Evolutionary conservation across 2,113 vertebrate species (phyloP).

Genomic region (Panthera uncia): DNA sequence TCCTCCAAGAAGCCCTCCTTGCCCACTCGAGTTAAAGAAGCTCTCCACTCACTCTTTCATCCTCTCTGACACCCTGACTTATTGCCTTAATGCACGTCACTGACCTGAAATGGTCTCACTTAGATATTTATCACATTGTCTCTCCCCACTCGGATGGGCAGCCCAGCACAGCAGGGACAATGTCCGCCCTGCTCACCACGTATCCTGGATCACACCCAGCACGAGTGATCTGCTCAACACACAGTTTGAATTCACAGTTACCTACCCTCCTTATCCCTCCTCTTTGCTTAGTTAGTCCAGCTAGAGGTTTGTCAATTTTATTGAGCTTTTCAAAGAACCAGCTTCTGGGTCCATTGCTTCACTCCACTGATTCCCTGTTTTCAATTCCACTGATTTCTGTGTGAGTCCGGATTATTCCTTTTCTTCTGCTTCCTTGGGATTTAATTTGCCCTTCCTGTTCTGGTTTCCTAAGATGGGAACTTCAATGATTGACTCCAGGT

Average conservation of each 20-base stretch:
- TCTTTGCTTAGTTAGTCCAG: background rate
- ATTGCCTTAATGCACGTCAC: background rate
- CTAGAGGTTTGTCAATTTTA: background rate
- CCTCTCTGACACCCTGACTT: background rate
- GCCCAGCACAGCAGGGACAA: background rate
- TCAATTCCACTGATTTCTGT: background rate
- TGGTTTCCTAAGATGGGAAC: background rate
- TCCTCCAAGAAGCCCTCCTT: background rate
- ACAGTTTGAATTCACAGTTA: background rate
- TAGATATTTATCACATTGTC: background rate
- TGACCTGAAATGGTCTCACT: background rate
- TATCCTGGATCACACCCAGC: no score
- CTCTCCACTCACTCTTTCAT: background rate
- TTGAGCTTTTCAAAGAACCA: background rate
- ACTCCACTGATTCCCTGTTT: background rate
- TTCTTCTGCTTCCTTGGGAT: background rate
- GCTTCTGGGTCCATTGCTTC: background rate
- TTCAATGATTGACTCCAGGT: background rate
- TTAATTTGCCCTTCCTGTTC: background rate
- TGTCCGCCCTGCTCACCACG: accelerated
- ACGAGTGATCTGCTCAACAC: background rate
- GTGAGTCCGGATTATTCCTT: background rate
- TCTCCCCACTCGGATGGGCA: accelerated
- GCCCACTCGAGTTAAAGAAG: background rate
- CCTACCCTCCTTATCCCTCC: background rate